Evolutionary conservation across 2,113 vertebrate genomes (phyloP).

Genomic region (Sinocyclocheilus anophthalmus): DNA sequence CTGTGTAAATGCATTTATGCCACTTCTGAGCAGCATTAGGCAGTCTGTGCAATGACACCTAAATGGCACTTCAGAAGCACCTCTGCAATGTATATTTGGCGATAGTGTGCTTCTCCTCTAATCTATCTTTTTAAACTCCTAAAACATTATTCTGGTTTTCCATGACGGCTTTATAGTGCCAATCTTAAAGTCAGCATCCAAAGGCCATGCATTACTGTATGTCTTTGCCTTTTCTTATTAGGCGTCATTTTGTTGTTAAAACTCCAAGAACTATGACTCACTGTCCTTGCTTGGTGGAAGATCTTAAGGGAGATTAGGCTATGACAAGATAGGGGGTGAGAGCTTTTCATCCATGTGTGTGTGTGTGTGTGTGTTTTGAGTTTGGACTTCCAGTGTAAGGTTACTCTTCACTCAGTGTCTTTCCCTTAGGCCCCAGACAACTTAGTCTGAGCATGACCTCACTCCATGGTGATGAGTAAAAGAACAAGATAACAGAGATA

Average conservation of each 20-base stretch:
- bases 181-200: background rate
- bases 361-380: background rate
- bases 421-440: slow-evolving; percentile 31
- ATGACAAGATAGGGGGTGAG: background rate
- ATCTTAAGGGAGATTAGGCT: slow-evolving; percentile 26
- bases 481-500: slow-evolving; percentile 27
- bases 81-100: too few species aligned
- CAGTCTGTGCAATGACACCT: too few species aligned
- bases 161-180: background rate
- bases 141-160: background rate
- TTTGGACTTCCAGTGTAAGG: slow-evolving; percentile 14
- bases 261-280: slow-evolving; percentile 21
- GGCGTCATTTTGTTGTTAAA: background rate
- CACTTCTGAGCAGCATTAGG: too few species aligned
- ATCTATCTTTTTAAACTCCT: background rate
- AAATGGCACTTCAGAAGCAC: too few species aligned
- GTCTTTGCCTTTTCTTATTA: background rate
- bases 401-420: slow-evolving; percentile 25
- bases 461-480: slow-evolving; percentile 35
- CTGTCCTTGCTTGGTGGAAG: background rate
- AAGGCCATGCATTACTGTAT: background rate
- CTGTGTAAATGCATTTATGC: background rate
- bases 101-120: background rate
- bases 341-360: slow-evolving; percentile 12
- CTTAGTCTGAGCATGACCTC: slow-evolving; percentile 32